A percentile compares a stretch with the other conserved stretches of the same genome.
phyloP scores from a whole-genome alignment of 2,113 vertebrate species.

The Erythrocercus mccallii region DNA sequence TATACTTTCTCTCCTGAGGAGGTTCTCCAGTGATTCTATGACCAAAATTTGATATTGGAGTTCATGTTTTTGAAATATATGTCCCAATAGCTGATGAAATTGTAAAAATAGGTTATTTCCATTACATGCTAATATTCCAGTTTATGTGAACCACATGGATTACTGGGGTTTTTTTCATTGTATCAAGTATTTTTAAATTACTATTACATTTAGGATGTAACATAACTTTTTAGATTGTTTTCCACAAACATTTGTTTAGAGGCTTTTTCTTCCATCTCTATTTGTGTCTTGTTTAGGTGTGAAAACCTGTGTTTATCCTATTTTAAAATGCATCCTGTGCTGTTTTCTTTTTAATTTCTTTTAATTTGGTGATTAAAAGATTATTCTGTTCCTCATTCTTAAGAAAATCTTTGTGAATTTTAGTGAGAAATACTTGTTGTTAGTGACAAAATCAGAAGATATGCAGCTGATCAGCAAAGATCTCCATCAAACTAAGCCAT shows the following conservation, averaged over 20 bases:
- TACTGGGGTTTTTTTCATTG: neutral
- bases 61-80: neutral
- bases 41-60: neutral
- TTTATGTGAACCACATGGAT: neutral
- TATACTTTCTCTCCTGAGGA: neutral
- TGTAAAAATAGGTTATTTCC: neutral
- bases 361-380: neutral
- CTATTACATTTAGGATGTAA: neutral
- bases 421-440: neutral
- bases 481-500: neutral
- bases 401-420: neutral
- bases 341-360: neutral
- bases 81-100: neutral
- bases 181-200: neutral
- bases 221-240: neutral
- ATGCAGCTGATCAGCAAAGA: neutral
- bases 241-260: neutral
- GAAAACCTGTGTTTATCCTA: neutral
- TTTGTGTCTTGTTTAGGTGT: neutral
- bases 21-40: neutral
- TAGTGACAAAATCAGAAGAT: neutral
- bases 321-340: neutral
- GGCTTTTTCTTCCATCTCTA: neutral
- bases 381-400: neutral
- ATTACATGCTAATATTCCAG: neutral